Evolutionary conservation across 2,888 invertebrate genomes (phyloP), one percentile per base, ranked within the genome.

Genomic region (Pyrocoelia pectoralis): DNA sequence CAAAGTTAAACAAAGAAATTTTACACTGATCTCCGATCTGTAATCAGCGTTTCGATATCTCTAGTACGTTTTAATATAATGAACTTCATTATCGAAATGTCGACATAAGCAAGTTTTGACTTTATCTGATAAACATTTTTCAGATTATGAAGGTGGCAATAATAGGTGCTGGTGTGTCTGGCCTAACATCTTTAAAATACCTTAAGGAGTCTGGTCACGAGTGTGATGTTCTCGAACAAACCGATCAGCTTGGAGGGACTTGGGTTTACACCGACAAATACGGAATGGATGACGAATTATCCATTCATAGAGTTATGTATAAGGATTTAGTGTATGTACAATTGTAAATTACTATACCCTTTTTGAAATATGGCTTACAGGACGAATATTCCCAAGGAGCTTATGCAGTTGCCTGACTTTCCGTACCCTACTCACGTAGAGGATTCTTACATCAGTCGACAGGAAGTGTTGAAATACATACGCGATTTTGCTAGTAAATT

Each of bases 371-470:
- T 3, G 3, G 9, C n/a, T 29, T 29, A 48, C 67, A 81, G 81
- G 66, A 93, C 93, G 0, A 94, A 94, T 80, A 84, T 94, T 1
- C 93, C 94, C 0, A 89, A 89, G 64, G 89, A 92, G 79, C 84
- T 91, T 6, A 95, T 94, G 94, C 87, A 87, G 68, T 94, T 88
- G 76, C 86, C 87, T 13, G 92, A 89, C 61, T 91, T 86, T 76
- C 85, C 87, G 1, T 89, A 89, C 74, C 84, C 87, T 1, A 85
- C 82, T 63, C 84, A 79, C 43, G 82, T 17, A 2, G n/a, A 86
- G 0, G 82, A 83, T 9, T 89, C 92, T 0, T 93, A 88, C 74
- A 84, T 92, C 6, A 80, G 82, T 0, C 91, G 91, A 70, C 77
- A 83, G 9, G 87, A 89, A 74, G 89, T 93, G 66, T 81, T 89